A percentile compares a stretch with the other conserved stretches of the same genome.
Conservation (phyloP, 2,888 invertebrate genomes). For the Zygothrica quintamaculata region DNA sequence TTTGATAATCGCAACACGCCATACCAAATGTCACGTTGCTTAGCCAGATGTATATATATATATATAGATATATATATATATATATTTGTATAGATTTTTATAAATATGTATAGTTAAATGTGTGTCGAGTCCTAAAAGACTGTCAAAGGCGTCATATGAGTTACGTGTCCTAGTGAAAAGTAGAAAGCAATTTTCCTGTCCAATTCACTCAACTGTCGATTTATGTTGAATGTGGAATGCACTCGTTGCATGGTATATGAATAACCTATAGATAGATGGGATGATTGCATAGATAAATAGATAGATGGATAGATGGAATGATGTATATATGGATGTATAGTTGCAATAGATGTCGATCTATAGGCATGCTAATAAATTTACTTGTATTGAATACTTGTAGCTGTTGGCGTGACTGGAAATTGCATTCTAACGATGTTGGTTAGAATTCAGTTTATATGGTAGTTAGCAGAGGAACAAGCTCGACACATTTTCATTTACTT, state of each 20-base stretch:
- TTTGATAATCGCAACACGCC: constrained; percentile 57
- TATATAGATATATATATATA: neutral
- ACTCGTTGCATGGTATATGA: constrained; percentile 27
- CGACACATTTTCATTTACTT: constrained; percentile 31
- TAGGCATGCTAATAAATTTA: constrained; percentile 6
- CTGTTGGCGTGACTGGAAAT: constrained; percentile 68
- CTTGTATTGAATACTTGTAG: neutral
- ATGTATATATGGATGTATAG: constrained; percentile 4
- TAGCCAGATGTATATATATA: neutral
- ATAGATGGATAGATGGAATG: constrained; percentile 4
- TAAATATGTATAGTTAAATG: neutral
- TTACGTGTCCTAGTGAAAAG: constrained; percentile 22
- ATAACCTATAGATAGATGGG: constrained; percentile 5
- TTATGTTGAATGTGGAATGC: constrained; percentile 13
- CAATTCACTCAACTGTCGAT: constrained; percentile 34
- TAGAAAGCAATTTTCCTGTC: constrained; percentile 36
- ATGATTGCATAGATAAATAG: constrained; percentile 1
- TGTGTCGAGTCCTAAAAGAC: constrained; percentile 4
- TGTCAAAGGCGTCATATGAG: constrained; percentile 2
- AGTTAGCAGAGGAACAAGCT: constrained; percentile 54
- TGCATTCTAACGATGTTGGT: constrained; percentile 67
- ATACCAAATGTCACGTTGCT: constrained; percentile 57
- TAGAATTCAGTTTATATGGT: constrained; percentile 68
- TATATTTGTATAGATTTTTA: too few species aligned
- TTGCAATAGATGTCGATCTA: neutral